A percentile compares a stretch with the other conserved stretches of the same genome.
Conservation (phyloP, 2,888 invertebrate species). For the Trachelus tabidus region DNA sequence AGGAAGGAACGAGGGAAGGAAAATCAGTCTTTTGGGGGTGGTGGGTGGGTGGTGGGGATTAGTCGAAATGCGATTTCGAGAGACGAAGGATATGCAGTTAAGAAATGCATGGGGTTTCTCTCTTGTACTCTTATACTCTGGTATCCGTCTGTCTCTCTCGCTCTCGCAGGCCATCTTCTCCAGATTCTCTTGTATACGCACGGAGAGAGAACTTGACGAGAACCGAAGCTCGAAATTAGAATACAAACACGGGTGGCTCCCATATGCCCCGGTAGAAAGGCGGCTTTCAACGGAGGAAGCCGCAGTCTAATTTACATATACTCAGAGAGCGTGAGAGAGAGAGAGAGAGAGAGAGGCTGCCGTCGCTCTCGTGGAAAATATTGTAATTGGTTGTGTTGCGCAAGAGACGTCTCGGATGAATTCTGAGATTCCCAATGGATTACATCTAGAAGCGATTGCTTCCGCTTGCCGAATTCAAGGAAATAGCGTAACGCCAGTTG, state of each 20-base stretch:
- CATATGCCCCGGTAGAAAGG: constrained; percentile 46
- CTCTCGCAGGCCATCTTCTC: constrained; percentile 25
- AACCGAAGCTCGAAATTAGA: constrained; percentile 62
- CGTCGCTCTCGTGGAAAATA: constrained; percentile 57
- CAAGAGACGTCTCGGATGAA: constrained; percentile 45
- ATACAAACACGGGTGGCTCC: constrained; percentile 54
- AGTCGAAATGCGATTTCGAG: constrained; percentile 60
- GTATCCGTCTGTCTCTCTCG: neutral
- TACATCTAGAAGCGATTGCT: too few relatives aligned
- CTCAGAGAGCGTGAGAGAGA: constrained; percentile 40
- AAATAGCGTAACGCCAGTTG: too few relatives aligned
- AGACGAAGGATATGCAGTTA: constrained; percentile 48
- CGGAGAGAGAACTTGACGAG: constrained; percentile 33
- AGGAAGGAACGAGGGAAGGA: too few relatives aligned
- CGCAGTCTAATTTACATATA: constrained; percentile 59
- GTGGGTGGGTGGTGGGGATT: constrained; percentile 45
- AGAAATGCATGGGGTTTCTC: constrained; percentile 40
- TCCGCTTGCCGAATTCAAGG: too few relatives aligned
- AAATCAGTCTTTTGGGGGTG: too few relatives aligned
- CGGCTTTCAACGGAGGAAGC: constrained; percentile 47
- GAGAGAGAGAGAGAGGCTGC: constrained; percentile 28
- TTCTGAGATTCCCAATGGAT: constrained; percentile 36
- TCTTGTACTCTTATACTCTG: neutral
- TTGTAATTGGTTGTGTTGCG: constrained; percentile 59
- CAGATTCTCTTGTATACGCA: constrained; percentile 2